These are phyloP conservation scores for Turritopsis rubra DNA, from an alignment of 30 jellyfish, hydroid and myxozoan genomes.

Conservation along the genomic window DNA sequence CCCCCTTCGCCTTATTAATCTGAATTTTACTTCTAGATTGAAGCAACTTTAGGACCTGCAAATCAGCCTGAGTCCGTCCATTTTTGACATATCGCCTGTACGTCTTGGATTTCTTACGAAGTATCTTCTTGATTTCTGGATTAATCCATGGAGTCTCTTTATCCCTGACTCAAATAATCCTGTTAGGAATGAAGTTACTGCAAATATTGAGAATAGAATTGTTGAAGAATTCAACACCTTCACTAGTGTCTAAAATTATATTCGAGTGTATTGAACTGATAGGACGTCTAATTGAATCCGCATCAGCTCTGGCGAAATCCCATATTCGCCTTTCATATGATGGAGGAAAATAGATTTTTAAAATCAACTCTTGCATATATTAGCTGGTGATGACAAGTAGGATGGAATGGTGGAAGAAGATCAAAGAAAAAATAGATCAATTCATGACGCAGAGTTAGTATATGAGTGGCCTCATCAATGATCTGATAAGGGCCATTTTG, in stretches of 20 bases:
- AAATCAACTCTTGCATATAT: not conserved
- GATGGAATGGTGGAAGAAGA: not conserved
- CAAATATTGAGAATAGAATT: not conserved
- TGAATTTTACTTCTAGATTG: not conserved
- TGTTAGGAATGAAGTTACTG: not conserved
- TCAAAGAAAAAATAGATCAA: not conserved
- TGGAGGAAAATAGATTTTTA: not conserved
- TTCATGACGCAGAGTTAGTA: not conserved
- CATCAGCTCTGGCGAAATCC: not conserved
- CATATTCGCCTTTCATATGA: not conserved
- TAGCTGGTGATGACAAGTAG: not conserved
- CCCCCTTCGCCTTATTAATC: not conserved
- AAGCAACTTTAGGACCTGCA: not conserved
- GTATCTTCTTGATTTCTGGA: not conserved
- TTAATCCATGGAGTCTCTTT: not conserved
- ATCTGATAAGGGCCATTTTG: not conserved
- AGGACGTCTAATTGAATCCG: not conserved
- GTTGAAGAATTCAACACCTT: not conserved
- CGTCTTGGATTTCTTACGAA: not conserved
- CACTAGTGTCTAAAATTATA: not conserved
- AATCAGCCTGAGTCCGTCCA: not conserved
- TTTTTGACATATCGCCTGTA: not conserved
- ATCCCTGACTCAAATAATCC: not conserved
- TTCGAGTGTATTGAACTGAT: not conserved
- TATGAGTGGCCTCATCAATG: not conserved